A percentile compares a stretch with the other conserved stretches of the same genome.
Conservation (phyloP, 2,888 invertebrate genomes). For the Pseudolycoriella hygida region DNA sequence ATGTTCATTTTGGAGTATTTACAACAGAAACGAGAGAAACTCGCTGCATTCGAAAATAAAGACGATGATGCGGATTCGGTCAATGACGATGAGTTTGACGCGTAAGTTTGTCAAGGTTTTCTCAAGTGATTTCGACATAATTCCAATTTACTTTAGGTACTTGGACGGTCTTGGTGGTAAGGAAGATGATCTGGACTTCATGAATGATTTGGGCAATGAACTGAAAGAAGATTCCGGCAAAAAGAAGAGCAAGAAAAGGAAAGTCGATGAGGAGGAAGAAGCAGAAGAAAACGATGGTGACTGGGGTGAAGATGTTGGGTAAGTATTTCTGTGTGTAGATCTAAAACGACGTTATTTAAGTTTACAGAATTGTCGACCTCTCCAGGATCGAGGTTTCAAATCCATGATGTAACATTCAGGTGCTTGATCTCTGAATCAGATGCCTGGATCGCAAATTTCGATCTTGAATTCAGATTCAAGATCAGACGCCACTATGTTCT, state of each 20-base stretch:
- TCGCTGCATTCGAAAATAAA: constrained; percentile 27
- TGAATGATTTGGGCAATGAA: constrained; percentile 23
- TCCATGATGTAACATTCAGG: too few species aligned
- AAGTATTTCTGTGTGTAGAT: constrained; percentile 10
- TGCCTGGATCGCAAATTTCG: too few species aligned
- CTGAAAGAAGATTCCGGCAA: constrained; percentile 13
- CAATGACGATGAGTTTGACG: constrained; percentile 38
- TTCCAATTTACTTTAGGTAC: constrained; percentile 19
- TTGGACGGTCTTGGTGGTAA: constrained; percentile 25
- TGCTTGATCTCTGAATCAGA: too few species aligned
- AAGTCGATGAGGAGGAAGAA: constrained; percentile 22
- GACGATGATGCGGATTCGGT: constrained; percentile 42
- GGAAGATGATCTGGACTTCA: constrained; percentile 17
- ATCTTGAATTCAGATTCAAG: too few species aligned
- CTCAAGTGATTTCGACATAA: too few species aligned
- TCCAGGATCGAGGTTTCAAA: too few species aligned
- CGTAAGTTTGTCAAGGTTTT: constrained; percentile 11
- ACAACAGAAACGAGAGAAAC: constrained; percentile 31
- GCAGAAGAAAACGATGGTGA: constrained; percentile 16
- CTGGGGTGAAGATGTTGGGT: constrained; percentile 22
- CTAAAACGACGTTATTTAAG: too few species aligned
- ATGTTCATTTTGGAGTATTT: constrained; percentile 55
- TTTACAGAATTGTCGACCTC: too few species aligned
- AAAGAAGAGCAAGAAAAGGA: constrained; percentile 12
- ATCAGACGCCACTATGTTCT: too few species aligned